Percentiles rank a stretch among this genome's conserved stretches.
These are phyloP conservation scores for Nycticorax nycticorax DNA, from an alignment of 2,113 vertebrate species.

Conservation along the genomic window DNA sequence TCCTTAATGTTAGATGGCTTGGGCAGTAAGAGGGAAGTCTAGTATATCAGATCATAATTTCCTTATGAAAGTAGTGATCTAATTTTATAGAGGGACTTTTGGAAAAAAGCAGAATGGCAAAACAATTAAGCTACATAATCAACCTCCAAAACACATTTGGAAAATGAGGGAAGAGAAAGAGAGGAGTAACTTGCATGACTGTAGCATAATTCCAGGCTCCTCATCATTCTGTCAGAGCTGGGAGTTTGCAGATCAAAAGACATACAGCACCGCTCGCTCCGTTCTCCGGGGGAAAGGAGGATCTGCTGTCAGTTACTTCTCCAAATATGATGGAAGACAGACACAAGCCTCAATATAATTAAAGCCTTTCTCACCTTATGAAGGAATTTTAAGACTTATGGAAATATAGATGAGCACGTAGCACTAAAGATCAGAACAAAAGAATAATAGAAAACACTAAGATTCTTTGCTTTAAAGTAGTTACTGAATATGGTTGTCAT, in stretches of 20 bases:
- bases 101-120: not conserved
- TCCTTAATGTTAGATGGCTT: not conserved
- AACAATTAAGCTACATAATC: not conserved
- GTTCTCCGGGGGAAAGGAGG: not conserved
- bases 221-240: not conserved
- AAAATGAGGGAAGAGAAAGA: not conserved
- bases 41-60: not conserved
- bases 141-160: not conserved
- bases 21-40: not conserved
- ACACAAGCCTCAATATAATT: not conserved
- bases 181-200: not conserved
- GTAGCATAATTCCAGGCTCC: not conserved
- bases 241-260: not conserved
- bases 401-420: not conserved
- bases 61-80: not conserved
- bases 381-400: not conserved
- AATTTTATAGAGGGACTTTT: not conserved
- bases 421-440: constrained; percentile 18
- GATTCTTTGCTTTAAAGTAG: not conserved
- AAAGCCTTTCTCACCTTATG: not conserved
- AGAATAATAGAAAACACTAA: not conserved
- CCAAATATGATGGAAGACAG: not conserved
- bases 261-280: rapidly evolving
- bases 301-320: constrained; percentile 12
- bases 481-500: not conserved